These are phyloP conservation scores for Diorhabda carinulata DNA, from an alignment of 1,140 invertebrate species.

Conservation along the genomic window DNA sequence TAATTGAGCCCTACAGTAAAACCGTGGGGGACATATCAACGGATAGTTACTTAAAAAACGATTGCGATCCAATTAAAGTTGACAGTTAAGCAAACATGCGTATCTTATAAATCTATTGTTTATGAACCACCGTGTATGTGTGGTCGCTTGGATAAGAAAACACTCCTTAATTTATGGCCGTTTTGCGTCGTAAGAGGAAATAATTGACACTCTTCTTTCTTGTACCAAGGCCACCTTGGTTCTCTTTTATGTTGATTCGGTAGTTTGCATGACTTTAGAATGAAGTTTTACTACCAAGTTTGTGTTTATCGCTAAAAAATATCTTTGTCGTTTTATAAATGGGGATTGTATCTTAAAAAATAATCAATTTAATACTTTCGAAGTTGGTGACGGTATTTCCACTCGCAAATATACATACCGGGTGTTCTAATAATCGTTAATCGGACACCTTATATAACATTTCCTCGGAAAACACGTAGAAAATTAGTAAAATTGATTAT, in stretches of 20 bases:
- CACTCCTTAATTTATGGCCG: conserved; percentile 16
- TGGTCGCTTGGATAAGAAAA: conserved; percentile 4
- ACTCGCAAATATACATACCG: no score
- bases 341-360: neutral
- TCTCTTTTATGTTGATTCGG: conserved; percentile 8
- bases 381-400: no score
- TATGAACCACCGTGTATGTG: conserved; percentile 10
- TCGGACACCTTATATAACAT: no score
- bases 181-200: conserved; percentile 7
- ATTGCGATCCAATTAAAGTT: conserved; percentile 19
- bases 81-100: conserved; percentile 15
- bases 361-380: no score
- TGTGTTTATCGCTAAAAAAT: neutral
- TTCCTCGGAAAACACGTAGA: no score
- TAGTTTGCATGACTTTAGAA: conserved; percentile 5
- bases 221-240: conserved; percentile 10
- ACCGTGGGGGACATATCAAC: conserved; percentile 13
- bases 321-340: neutral
- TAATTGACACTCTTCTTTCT: conserved; percentile 18
- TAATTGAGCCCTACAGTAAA: conserved; percentile 16
- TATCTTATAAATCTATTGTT: neutral
- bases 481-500: no score
- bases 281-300: neutral
- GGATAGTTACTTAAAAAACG: conserved; percentile 10
- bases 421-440: no score